phyloP scores from a whole-genome alignment of 2,888 invertebrate species.

The Tachina grossa region DNA sequence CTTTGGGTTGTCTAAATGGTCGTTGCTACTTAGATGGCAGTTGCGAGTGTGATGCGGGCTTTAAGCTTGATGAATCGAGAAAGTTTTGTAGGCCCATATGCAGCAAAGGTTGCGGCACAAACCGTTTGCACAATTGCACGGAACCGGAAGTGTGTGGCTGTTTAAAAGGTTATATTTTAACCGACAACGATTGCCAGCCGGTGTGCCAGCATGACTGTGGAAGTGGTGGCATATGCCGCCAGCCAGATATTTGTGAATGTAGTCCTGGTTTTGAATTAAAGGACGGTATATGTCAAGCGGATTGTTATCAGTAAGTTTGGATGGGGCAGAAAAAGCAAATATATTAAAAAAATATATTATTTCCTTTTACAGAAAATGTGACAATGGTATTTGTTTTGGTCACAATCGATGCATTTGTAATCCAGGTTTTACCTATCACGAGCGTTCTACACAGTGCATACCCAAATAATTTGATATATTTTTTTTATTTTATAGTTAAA shows the following conservation, averaged over 20 bases:
- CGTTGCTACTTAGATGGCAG: constrained; percentile 85
- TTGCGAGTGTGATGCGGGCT: constrained; percentile 87
- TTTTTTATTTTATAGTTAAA: background rate
- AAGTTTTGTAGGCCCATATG: constrained; percentile 87
- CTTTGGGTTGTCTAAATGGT: constrained; percentile 84
- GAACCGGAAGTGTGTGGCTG: constrained; percentile 83
- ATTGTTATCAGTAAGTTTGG: constrained; percentile 81
- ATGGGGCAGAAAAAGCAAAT: too few species aligned
- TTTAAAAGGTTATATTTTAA: constrained; percentile 81
- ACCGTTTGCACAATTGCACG: constrained; percentile 79
- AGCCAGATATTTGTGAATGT: constrained; percentile 84
- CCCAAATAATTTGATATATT: constrained; percentile 72
- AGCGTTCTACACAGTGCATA: constrained; percentile 79
- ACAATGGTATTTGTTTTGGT: constrained; percentile 80
- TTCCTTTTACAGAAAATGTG: constrained; percentile 76
- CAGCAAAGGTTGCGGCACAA: constrained; percentile 77
- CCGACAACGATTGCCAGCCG: constrained; percentile 78
- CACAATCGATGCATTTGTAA: constrained; percentile 82
- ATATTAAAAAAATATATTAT: background rate
- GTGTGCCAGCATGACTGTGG: constrained; percentile 80
- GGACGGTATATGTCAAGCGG: constrained; percentile 79
- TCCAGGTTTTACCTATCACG: constrained; percentile 80
- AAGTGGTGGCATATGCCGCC: constrained; percentile 84
- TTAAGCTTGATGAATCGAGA: constrained; percentile 84
- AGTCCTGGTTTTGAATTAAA: constrained; percentile 83